A percentile compares a stretch with the other conserved stretches of the same genome.
phyloP scores from a whole-genome alignment of 2,113 vertebrate species.

The Dryoscopus gambensis region DNA sequence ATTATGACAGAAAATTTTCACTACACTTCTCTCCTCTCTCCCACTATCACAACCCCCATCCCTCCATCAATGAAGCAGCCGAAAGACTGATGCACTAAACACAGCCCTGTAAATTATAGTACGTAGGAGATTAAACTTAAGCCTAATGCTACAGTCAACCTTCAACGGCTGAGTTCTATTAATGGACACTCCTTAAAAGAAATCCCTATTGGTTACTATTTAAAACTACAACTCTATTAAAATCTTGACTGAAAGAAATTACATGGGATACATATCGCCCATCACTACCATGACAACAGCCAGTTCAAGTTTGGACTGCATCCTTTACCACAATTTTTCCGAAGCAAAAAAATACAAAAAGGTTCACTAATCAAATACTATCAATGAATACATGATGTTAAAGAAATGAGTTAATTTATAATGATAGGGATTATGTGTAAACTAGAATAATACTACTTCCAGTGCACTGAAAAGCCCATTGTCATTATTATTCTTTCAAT shows the following conservation, averaged over 20 bases:
- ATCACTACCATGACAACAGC: not conserved
- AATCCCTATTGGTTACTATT: conserved; percentile 69
- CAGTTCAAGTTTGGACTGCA: not conserved
- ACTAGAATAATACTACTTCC: not conserved
- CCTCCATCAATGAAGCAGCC: conserved; percentile 22
- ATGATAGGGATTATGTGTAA: not conserved
- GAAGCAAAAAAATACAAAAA: not conserved
- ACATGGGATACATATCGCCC: not conserved
- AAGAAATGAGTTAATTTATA: not conserved
- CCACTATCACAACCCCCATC: conserved; percentile 19
- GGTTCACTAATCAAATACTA: not conserved
- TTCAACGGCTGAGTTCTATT: conserved; percentile 75
- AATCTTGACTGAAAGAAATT: conserved; percentile 62
- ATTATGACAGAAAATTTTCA: not conserved
- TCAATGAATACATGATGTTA: not conserved
- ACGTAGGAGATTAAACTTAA: conserved; percentile 73
- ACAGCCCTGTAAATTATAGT: conserved; percentile 62
- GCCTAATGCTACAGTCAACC: conserved; percentile 68
- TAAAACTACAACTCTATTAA: conserved; percentile 69
- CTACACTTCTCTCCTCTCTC: not conserved
- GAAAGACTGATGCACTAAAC: conserved; percentile 12
- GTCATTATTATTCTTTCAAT: not conserved
- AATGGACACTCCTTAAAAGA: conserved; percentile 65
- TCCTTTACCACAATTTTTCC: not conserved
- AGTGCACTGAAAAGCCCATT: not conserved